A percentile compares a stretch with the other conserved stretches of the same genome.
Evolutionary conservation across 2,113 vertebrate species (phyloP).

Genomic region (Cinclus cinclus): DNA sequence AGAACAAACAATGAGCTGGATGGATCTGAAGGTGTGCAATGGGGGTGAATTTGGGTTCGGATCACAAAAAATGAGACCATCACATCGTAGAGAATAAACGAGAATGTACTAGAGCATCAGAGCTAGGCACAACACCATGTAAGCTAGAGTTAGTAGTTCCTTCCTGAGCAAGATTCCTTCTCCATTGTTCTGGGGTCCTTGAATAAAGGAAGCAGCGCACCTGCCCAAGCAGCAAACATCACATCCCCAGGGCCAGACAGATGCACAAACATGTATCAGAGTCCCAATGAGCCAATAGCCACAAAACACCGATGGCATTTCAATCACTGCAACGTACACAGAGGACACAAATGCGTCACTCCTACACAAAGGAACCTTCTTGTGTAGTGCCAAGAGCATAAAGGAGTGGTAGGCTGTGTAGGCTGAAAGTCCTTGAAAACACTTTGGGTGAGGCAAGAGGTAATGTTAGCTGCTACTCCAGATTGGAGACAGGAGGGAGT

Average conservation of each 20-base stretch:
- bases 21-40: slow-evolving; percentile 20
- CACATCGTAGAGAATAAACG: slow-evolving; percentile 21
- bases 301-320: background rate
- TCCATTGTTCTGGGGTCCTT: background rate
- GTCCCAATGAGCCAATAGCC: background rate
- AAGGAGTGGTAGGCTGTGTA: background rate
- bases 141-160: slow-evolving; percentile 31
- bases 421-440: background rate
- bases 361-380: background rate
- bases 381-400: background rate
- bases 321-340: background rate
- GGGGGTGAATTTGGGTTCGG: background rate
- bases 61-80: slow-evolving; percentile 17
- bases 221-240: slow-evolving; percentile 27
- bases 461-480: background rate
- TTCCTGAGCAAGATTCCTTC: background rate
- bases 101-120: background rate
- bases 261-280: background rate
- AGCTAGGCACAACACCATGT: slow-evolving; percentile 3
- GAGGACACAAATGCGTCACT: background rate
- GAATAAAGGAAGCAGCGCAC: background rate
- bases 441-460: background rate
- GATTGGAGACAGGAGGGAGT: background rate
- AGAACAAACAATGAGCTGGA: slow-evolving; percentile 70
- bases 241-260: background rate